Evolutionary conservation across 2,888 invertebrate species (phyloP), one percentile per base, ranked within the genome.

Genomic region (Drosophila paranaensis): DNA sequence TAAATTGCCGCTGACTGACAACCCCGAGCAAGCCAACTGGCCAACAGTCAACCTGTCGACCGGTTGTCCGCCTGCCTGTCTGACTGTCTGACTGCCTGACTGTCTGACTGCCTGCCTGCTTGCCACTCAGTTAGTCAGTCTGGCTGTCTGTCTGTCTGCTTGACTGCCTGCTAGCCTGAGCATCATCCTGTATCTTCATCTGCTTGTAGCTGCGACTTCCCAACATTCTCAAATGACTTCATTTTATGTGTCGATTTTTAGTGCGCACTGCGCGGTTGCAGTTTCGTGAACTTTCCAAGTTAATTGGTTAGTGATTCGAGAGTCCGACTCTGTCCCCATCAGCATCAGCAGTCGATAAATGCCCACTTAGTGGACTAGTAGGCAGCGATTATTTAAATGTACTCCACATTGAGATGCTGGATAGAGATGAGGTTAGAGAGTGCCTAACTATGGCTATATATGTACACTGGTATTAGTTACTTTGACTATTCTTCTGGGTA

Each of bases 181-280:
- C 62, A 67, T 71, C 75, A 65, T 60, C 67, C 60, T 55, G 70
- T 60, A 61, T 74, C 75, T 74, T 69, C 65, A 70, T 68, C 77
- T 48, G 58, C 42, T 61, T 46, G 57, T 57, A 46, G 63, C 75
- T 74, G 66, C 75, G 20, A 77, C 80, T 67, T 70, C 74, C 35
- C 68, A 71, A 78, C 81, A 90, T 90, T 86, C 81, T 84, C 71
- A 76, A 77, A 84, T 86, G 85, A 85, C 88, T 84, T 82, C 71
- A 88, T 84, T 88, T 88, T 86, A 85, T 88, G 87, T 81, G 86
- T 84, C 86, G 84, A 84, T 82, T 82, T 84, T 84, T 80, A 84
- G 77, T 84, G 81, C 77, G 62, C 67, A 40, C 75, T 76, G 65
- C 85, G 70, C 88, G 83, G 84, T 85, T 88, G 88, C 88, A 88